phyloP scores from a whole-genome alignment of 1,140 invertebrate genomes.

The Atta cephalotes region DNA sequence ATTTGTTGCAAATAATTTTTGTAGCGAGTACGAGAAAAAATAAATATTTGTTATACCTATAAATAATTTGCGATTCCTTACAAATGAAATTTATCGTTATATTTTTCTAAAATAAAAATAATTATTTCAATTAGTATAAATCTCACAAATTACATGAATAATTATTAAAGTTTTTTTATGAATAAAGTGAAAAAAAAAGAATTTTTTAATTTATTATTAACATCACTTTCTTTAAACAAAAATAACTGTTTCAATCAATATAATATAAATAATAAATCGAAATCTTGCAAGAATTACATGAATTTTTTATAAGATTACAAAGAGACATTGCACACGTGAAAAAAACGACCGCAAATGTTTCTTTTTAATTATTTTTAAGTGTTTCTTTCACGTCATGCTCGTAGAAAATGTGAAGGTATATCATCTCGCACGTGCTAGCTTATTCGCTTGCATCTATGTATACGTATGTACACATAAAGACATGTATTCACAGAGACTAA shows the following conservation, averaged over 20 bases:
- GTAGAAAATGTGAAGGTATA: not conserved
- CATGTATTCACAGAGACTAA: not conserved
- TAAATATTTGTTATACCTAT: no score
- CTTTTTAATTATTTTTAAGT: not conserved
- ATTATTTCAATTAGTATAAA: no score
- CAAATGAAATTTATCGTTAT: no score
- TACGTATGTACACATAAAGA: not conserved
- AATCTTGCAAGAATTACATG: not conserved
- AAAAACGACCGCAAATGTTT: not conserved
- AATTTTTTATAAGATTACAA: not conserved
- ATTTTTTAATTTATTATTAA: not conserved
- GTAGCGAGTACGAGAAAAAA: no score
- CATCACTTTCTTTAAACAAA: not conserved
- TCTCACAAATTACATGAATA: not conserved
- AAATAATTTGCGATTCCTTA: no score
- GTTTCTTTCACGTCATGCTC: not conserved
- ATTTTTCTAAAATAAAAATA: no score
- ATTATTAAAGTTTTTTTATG: not conserved
- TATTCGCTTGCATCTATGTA: conserved; percentile 20
- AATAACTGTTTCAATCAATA: not conserved
- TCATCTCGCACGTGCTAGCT: conserved; percentile 17
- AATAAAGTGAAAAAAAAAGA: not conserved
- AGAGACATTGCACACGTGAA: not conserved
- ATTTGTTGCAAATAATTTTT: no score
- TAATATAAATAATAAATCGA: not conserved